Evolutionary conservation across 2,888 invertebrate genomes (phyloP).

Genomic region (Drosophila buzzatii): DNA sequence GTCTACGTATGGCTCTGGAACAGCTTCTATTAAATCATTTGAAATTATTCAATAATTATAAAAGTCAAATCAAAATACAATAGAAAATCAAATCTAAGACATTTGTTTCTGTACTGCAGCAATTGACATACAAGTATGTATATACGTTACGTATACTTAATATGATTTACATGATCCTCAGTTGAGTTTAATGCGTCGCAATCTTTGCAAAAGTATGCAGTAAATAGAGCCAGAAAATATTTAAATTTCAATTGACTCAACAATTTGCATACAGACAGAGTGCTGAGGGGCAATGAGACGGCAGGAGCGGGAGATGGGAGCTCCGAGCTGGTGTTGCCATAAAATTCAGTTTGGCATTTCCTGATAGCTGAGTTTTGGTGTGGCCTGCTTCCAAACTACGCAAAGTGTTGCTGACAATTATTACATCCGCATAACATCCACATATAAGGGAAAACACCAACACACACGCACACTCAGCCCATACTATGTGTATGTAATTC

Average conservation of each 20-base stretch:
- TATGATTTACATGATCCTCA: constrained; percentile 9
- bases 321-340: constrained; percentile 55
- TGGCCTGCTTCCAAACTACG: constrained; percentile 68
- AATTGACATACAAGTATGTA: too few species aligned
- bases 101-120: too few species aligned
- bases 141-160: background rate
- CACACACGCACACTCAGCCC: constrained; percentile 16
- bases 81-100: too few species aligned
- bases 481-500: constrained; percentile 14
- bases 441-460: constrained; percentile 25
- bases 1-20: too few species aligned
- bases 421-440: constrained; percentile 75
- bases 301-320: background rate
- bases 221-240: constrained; percentile 44
- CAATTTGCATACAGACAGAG: constrained; percentile 46
- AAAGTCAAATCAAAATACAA: too few species aligned
- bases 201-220: constrained; percentile 38
- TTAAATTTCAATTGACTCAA: constrained; percentile 56
- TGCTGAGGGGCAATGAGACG: background rate
- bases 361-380: constrained; percentile 62
- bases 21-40: too few species aligned
- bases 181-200: constrained; percentile 44
- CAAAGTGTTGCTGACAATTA: constrained; percentile 79
- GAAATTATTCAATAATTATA: too few species aligned
- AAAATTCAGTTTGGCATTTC: constrained; percentile 74